Percentiles rank a stretch among this genome's conserved stretches.
Evolutionary conservation across 2,888 invertebrate genomes (phyloP).

Genomic region (Phoenoteleia sp.): DNA sequence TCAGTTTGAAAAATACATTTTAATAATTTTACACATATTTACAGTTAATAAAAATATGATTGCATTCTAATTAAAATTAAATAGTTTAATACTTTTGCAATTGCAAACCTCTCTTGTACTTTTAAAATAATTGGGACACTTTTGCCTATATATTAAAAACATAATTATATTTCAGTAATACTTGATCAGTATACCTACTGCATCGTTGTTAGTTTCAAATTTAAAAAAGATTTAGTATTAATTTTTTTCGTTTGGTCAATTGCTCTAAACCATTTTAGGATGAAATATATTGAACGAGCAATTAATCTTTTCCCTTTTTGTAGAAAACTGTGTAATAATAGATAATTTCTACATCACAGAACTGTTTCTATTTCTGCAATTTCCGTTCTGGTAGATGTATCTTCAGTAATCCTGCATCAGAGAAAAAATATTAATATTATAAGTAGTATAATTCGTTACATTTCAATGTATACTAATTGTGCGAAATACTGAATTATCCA

Average conservation of each 20-base stretch:
- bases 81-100: no score
- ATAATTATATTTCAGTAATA: no score
- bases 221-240: constrained; percentile 5
- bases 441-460: no score
- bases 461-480: no score
- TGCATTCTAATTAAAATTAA: no score
- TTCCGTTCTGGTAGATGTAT: constrained; percentile 90
- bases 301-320: constrained; percentile 62
- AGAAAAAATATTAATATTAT: neutral
- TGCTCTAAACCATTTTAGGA: constrained; percentile 37
- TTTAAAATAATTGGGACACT: no score
- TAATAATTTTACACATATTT: no score
- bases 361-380: constrained; percentile 97
- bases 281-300: constrained; percentile 50
- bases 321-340: constrained; percentile 72
- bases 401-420: constrained; percentile 80
- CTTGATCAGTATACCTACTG: constrained; percentile 27
- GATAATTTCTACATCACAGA: constrained; percentile 90
- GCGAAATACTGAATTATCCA: no score
- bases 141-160: no score
- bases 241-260: constrained; percentile 29
- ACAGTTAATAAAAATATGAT: no score
- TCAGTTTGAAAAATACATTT: no score
- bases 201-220: constrained; percentile 47
- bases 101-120: no score